phyloP scores from a whole-genome alignment of 2,888 invertebrate species.

The Endotricha flammealis region DNA sequence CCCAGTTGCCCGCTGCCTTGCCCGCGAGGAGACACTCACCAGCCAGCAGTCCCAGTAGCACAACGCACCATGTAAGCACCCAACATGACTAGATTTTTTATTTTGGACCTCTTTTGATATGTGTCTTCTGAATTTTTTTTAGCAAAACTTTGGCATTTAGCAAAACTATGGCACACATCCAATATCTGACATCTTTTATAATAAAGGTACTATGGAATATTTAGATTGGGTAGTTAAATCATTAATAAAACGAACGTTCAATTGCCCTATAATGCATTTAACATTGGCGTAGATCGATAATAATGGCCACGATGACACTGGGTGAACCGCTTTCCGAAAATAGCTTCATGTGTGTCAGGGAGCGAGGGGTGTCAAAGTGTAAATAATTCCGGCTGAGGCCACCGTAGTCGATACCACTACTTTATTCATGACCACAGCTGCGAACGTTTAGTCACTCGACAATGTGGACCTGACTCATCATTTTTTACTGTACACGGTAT shows the following conservation, averaged over 20 bases:
- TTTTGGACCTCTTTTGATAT: too few relatives aligned
- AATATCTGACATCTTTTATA: too few relatives aligned
- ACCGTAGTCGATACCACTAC: slow-evolving; percentile 67
- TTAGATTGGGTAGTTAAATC: too few relatives aligned
- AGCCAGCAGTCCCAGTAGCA: slow-evolving; percentile 88
- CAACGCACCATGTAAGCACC: slow-evolving; percentile 82
- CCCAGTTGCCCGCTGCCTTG: slow-evolving; percentile 70
- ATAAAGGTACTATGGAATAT: too few relatives aligned
- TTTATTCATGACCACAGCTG: slow-evolving; percentile 68
- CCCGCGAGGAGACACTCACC: slow-evolving; percentile 79
- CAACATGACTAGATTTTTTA: too few relatives aligned
- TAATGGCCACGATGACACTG: slow-evolving; percentile 26
- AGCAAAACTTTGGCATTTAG: too few relatives aligned
- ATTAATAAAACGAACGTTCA: too few relatives aligned
- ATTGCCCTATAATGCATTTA: too few relatives aligned
- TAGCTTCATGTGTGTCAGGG: slow-evolving; percentile 38
- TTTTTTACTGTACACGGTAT: slow-evolving; percentile 17
- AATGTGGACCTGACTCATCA: slow-evolving; percentile 40
- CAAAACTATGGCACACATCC: too few relatives aligned
- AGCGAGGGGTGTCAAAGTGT: slow-evolving; percentile 48
- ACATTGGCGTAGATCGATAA: slow-evolving; percentile 11
- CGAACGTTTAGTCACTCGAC: slow-evolving; percentile 46
- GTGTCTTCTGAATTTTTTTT: too few relatives aligned
- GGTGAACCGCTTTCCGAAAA: slow-evolving; percentile 43
- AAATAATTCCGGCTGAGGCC: slow-evolving; percentile 67